Evolutionary conservation across 2,888 invertebrate species (phyloP).

Genomic region (Eupelmus urozonus): DNA sequence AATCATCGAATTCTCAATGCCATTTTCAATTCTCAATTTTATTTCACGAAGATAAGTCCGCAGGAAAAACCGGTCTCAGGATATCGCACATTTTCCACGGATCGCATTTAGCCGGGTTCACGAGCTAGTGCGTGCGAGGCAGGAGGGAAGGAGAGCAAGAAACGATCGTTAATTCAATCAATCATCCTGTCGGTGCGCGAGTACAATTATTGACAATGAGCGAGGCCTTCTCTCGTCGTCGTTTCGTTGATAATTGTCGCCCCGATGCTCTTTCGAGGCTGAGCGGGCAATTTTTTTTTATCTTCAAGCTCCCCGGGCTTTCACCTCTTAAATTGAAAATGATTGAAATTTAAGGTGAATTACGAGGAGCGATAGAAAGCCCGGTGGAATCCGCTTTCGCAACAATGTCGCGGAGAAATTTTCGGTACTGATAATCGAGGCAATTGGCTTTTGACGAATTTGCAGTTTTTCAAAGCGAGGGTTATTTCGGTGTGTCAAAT

Average conservation of each 20-base stretch:
- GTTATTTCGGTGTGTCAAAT: too few species aligned
- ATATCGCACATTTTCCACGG: constrained; percentile 16
- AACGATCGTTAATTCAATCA: constrained; percentile 55
- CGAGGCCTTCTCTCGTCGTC: not conserved
- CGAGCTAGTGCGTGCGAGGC: not conserved
- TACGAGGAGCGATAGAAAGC: not conserved
- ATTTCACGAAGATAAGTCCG: too few species aligned
- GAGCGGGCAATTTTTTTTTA: not conserved
- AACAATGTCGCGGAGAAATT: too few species aligned
- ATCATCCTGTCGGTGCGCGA: constrained; percentile 40
- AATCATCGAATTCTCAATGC: too few species aligned
- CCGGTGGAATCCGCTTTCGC: too few species aligned
- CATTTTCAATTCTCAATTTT: too few species aligned
- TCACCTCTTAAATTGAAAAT: constrained; percentile 27
- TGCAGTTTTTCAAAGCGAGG: too few species aligned
- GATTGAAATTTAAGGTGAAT: constrained; percentile 34
- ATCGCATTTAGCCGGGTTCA: not conserved
- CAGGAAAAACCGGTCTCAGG: too few species aligned
- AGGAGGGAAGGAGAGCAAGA: constrained; percentile 6
- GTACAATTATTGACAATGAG: constrained; percentile 57
- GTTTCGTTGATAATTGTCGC: not conserved
- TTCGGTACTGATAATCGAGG: too few species aligned
- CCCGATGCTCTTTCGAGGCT: not conserved
- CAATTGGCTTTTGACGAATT: too few species aligned
- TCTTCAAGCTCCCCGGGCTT: not conserved